A percentile compares a stretch with the other conserved stretches of the same genome.
Conservation (phyloP, 2,888 invertebrate genomes). For the Stomorhina lunata region DNA sequence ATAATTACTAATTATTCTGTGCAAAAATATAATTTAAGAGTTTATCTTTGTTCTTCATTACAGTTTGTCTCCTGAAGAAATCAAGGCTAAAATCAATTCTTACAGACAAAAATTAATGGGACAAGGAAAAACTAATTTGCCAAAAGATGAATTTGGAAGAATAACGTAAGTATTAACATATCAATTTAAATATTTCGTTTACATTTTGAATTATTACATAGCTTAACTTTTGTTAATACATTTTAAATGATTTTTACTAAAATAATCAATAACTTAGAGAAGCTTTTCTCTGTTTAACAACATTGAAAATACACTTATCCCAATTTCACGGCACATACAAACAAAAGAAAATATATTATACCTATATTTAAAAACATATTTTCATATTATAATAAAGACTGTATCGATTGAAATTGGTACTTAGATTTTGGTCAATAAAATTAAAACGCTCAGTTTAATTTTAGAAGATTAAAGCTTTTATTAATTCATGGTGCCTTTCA, state of each 20-base stretch:
- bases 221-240: background rate
- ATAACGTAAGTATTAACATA: slow-evolving; percentile 80
- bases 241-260: background rate
- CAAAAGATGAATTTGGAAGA: slow-evolving; percentile 92
- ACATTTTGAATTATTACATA: background rate
- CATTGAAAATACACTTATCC: slow-evolving; percentile 14
- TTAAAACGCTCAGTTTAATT: too few species aligned
- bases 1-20: background rate
- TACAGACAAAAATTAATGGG: slow-evolving; percentile 93
- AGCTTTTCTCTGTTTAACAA: background rate
- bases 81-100: slow-evolving; percentile 91
- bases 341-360: too few species aligned
- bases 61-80: slow-evolving; percentile 92
- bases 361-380: too few species aligned
- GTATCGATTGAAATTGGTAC: too few species aligned
- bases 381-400: too few species aligned
- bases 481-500: too few species aligned
- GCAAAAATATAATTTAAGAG: background rate
- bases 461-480: too few species aligned
- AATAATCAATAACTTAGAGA: slow-evolving; percentile 54
- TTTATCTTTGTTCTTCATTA: slow-evolving; percentile 73
- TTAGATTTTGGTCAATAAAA: too few species aligned
- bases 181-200: background rate
- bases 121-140: slow-evolving; percentile 82
- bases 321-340: slow-evolving; percentile 3